These are phyloP conservation scores for Pentalonia nigronervosa DNA, from an alignment of 1,140 invertebrate genomes.

Conservation along the genomic window DNA sequence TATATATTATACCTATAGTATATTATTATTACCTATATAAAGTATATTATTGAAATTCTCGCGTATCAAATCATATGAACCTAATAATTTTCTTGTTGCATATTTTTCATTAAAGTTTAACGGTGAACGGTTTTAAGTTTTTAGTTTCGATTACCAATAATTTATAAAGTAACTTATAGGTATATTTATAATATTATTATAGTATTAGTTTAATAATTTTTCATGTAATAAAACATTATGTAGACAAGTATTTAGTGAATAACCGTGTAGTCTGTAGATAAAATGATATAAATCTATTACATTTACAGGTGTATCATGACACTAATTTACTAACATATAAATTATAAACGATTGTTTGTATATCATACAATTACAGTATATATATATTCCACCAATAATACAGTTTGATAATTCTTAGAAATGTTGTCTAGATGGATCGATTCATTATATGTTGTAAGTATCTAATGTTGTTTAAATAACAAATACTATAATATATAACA, in stretches of 20 bases:
- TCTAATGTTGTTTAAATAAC: background rate
- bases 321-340: background rate
- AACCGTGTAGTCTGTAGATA: background rate
- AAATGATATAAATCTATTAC: background rate
- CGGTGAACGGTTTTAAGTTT: too few species aligned
- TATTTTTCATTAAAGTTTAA: too few species aligned
- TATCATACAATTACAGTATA: too few species aligned
- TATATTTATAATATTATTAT: too few species aligned
- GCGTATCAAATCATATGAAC: background rate
- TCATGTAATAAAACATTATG: slow-evolving; percentile 10
- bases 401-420: background rate
- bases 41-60: too few species aligned
- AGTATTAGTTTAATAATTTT: background rate
- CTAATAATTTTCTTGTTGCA: background rate
- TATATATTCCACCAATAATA: too few species aligned
- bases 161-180: too few species aligned
- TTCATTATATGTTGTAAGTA: background rate
- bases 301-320: background rate
- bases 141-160: too few species aligned
- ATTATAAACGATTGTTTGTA: background rate
- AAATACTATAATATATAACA: background rate
- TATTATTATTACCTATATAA: too few species aligned
- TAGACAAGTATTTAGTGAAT: background rate
- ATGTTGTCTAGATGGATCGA: background rate
- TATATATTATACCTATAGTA: too few species aligned